phyloP scores from a whole-genome alignment of 2,797 vertebrate genomes.

The Hemitrygon akajei region DNA sequence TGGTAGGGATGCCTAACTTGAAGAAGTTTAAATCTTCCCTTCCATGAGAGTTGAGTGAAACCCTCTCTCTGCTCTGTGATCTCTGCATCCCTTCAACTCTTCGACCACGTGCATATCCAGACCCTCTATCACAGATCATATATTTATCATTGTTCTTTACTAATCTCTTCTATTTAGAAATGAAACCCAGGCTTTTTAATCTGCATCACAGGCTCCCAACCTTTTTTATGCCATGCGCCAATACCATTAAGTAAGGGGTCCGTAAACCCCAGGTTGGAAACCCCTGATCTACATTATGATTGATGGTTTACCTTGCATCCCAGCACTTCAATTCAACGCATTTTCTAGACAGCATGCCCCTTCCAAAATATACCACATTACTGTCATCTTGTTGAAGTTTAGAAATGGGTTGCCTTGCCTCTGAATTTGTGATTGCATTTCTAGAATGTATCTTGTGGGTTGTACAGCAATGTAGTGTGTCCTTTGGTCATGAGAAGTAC shows the following conservation, averaged over 20 bases:
- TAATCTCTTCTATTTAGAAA: no score
- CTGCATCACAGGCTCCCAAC: neutral
- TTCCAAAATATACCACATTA: neutral
- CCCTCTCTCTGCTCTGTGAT: no score
- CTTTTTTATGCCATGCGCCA: no score
- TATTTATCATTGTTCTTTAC: neutral
- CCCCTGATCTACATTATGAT: neutral
- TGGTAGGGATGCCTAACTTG: no score
- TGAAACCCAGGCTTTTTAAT: neutral
- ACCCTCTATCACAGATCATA: no score
- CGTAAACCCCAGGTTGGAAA: no score
- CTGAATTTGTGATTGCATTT: neutral
- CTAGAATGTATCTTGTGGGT: neutral
- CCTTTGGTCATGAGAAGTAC: neutral
- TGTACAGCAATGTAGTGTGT: neutral
- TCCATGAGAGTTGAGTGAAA: no score
- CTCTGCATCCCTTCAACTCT: no score
- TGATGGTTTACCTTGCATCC: neutral
- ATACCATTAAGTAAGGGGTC: no score
- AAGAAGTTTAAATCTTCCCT: no score
- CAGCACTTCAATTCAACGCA: neutral
- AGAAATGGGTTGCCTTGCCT: neutral
- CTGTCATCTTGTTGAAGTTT: neutral
- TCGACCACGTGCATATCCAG: no score
- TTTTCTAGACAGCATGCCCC: neutral